These are phyloP conservation scores for Pseudachorutes palmiensis DNA, from an alignment of 1,140 invertebrate species.

Conservation along the genomic window DNA sequence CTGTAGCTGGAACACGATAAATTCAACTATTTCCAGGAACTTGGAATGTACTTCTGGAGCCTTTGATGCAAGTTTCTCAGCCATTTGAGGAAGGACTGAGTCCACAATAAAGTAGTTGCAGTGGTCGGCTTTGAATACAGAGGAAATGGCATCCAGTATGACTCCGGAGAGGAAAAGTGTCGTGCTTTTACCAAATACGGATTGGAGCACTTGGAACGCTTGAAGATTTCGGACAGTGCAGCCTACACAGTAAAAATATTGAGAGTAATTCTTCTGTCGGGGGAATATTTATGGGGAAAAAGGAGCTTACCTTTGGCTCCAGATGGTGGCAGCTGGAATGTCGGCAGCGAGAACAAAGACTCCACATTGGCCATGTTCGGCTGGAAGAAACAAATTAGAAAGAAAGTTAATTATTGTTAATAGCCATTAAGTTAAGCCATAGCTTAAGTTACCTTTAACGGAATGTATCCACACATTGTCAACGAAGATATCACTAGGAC, in stretches of 20 bases:
- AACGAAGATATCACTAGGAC: conserved; percentile 87
- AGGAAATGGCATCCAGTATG: conserved; percentile 90
- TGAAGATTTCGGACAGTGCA: conserved; percentile 82
- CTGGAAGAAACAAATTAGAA: too few relatives aligned
- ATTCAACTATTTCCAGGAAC: conserved; percentile 91
- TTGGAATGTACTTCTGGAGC: conserved; percentile 84
- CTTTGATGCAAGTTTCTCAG: conserved; percentile 88
- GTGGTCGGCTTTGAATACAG: conserved; percentile 93
- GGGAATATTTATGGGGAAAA: too few relatives aligned
- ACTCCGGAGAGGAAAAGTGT: conserved; percentile 75
- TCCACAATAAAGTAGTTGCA: conserved; percentile 99
- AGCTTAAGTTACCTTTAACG: conserved; percentile 61
- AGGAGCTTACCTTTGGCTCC: conserved; percentile 77
- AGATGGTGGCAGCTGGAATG: conserved; percentile 82
- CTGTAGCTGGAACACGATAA: conserved; percentile 92
- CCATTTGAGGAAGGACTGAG: conserved; percentile 76
- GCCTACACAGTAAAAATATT: conserved; percentile 42
- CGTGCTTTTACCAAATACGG: conserved; percentile 81
- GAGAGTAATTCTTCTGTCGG: too few relatives aligned
- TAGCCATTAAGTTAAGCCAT: too few relatives aligned
- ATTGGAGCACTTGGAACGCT: conserved; percentile 90
- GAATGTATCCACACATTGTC: conserved; percentile 84
- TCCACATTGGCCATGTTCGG: conserved; percentile 74
- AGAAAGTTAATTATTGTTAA: too few relatives aligned
- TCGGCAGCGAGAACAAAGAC: conserved; percentile 85